phyloP scores from a whole-genome alignment of 23 tunicate species.

The Ascidia mentula region DNA sequence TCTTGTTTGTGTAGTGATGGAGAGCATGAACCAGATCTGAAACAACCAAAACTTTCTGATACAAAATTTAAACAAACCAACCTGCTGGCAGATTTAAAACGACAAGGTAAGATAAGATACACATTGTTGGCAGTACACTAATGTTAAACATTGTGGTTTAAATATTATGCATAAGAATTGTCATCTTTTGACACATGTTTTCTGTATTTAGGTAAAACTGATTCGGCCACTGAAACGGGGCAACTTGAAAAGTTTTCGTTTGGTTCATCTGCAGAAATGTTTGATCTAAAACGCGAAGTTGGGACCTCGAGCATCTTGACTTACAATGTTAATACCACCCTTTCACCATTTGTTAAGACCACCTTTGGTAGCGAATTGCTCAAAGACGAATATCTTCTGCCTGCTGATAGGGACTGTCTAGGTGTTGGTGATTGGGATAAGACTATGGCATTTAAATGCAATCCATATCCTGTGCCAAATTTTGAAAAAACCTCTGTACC shows the following conservation, averaged over 20 bases:
- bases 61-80: conserved; percentile 52
- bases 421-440: not conserved
- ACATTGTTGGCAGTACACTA: not conserved
- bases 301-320: not conserved
- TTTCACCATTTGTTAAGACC: not conserved
- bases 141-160: not conserved
- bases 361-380: not conserved
- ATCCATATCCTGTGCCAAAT: not conserved
- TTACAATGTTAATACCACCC: not conserved
- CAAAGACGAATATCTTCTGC: not conserved
- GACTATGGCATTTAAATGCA: not conserved
- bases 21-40: conserved; percentile 9
- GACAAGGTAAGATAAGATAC: conserved; percentile 19
- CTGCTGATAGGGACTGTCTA: not conserved
- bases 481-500: not conserved
- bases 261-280: not conserved
- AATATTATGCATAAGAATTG: no score
- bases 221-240: not conserved
- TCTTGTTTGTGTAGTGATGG: not conserved
- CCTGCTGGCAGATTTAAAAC: conserved; percentile 51
- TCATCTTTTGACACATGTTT: not conserved
- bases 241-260: not conserved
- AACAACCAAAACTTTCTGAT: conserved; percentile 18
- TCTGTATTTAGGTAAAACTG: not conserved
- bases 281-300: not conserved